These are phyloP conservation scores for Ptiloglossa arizonensis DNA, from an alignment of 1,140 invertebrate genomes.

Conservation along the genomic window DNA sequence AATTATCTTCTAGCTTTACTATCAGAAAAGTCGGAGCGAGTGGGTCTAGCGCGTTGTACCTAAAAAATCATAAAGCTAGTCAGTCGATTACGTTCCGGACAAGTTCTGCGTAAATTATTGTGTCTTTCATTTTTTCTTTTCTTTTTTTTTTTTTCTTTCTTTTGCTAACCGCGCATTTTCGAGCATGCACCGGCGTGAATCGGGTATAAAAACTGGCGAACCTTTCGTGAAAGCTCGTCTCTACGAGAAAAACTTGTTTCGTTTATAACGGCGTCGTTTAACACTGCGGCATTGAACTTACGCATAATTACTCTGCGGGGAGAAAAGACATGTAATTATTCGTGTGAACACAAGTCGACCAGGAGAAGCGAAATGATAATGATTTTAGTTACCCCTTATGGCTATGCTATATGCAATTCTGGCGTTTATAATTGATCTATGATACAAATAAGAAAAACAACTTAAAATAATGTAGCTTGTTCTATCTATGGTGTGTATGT, in stretches of 20 bases:
- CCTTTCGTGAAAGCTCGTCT: neutral
- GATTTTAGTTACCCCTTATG: neutral
- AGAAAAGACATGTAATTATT: neutral
- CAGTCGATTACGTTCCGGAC: slow-evolving; percentile 37
- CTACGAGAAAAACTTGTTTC: neutral
- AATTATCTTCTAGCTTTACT: slow-evolving; percentile 73
- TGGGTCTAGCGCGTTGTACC: slow-evolving; percentile 72
- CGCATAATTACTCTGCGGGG: slow-evolving; percentile 6
- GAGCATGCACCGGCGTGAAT: slow-evolving; percentile 52
- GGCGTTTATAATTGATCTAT: neutral
- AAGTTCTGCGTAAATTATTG: neutral
- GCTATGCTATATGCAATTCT: neutral
- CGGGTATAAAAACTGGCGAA: neutral
- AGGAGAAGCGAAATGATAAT: neutral
- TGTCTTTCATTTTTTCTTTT: slow-evolving; percentile 12
- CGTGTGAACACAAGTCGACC: neutral
- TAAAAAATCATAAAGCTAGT: slow-evolving; percentile 70
- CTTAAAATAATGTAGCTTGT: neutral
- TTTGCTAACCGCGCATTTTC: slow-evolving; percentile 21
- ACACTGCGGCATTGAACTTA: slow-evolving; percentile 5
- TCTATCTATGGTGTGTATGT: neutral
- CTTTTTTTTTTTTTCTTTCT: neutral
- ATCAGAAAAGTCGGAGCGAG: slow-evolving; percentile 69
- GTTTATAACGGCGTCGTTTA: neutral
- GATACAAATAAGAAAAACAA: neutral